Base-by-base conservation (phyloP, 2,113 vertebrate genomes). In the Chunga burmeisteri region DNA sequence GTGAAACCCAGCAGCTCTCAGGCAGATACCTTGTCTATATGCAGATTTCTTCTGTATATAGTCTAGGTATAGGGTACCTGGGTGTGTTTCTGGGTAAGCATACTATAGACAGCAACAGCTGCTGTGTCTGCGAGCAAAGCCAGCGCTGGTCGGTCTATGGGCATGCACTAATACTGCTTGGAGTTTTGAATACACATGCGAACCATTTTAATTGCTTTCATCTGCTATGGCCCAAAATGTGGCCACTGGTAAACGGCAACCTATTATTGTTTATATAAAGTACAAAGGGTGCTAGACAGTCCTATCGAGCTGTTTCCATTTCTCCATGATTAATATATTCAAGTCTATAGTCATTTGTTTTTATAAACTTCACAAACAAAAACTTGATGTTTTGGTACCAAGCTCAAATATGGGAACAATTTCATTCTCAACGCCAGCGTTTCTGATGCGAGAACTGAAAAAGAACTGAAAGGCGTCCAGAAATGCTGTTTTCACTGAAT, bases 361-460 rank as follows among this genome's bases (percentile, higher is more conserved):
- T 89, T 65, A 63, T 80, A 79, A 95, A 94, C 70, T 58, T 87
- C 73, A 63, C 71, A 90, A 93, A 85, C 78, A 91, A 90, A 93
- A 95, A 75, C 36, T 59, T 73, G 80, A 81, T 96, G 87, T 96
- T 96, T 97, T 92, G 87, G 94, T 94, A 91, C 81, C 74, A 61
- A 75, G 88, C 91, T 95, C 77, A 83, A 86, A 96, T 80, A 95
- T 81, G 94, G 84, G 88, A 98, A 96, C 90, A 81, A 92, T 92
- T 97, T 96, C 66, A 83, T 92, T 95, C 93, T 94, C 91, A 73
- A 73, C 3, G 59, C 77, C 86, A 93, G 80, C 21, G 61, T 81
- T 97, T 97, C 89, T 92, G 93, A 96, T 92, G 77, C 7, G 62
- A 94, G 90, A 94, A 87, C 86, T 92, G 97, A 97, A 97, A 91